These are phyloP conservation scores for Erpornis zantholeuca DNA, from an alignment of 2,113 vertebrate genomes.

Conservation along the genomic window DNA sequence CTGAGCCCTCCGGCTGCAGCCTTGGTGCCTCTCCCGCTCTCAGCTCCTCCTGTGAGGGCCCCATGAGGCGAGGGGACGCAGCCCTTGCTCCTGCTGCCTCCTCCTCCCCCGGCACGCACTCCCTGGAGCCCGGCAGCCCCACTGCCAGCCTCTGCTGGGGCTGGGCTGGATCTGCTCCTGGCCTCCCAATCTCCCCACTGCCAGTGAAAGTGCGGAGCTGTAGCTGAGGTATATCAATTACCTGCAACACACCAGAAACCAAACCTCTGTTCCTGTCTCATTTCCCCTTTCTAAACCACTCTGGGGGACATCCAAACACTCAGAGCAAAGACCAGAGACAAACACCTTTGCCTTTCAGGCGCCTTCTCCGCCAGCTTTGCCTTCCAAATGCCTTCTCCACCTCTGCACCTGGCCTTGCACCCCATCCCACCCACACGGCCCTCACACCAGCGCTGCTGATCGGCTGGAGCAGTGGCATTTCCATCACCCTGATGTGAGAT, in stretches of 20 bases:
- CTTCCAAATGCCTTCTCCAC: neutral
- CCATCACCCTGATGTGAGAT: neutral
- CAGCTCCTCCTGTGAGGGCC: neutral
- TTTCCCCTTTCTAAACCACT: neutral
- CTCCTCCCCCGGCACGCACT: fast-evolving
- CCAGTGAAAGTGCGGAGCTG: conserved; percentile 25
- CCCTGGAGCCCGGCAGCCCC: fast-evolving
- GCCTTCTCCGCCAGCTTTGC: neutral
- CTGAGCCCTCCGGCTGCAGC: neutral
- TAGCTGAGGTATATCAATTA: conserved; percentile 46
- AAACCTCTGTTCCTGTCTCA: neutral
- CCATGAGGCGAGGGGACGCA: fast-evolving
- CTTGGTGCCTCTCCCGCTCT: fast-evolving
- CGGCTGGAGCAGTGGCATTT: neutral
- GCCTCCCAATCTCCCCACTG: neutral
- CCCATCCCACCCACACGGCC: neutral
- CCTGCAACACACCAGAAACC: neutral
- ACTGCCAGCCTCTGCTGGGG: neutral
- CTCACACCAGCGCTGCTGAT: neutral
- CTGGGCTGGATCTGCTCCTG: neutral
- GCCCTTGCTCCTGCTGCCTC: fast-evolving
- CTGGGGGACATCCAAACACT: fast-evolving
- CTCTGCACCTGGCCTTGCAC: too few relatives aligned
- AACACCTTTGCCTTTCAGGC: neutral
- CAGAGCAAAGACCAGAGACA: neutral